A percentile compares a stretch with the other conserved stretches of the same genome.
These are phyloP conservation scores for Cydia strobilella DNA, from an alignment of 1,140 invertebrate species.

Conservation along the genomic window DNA sequence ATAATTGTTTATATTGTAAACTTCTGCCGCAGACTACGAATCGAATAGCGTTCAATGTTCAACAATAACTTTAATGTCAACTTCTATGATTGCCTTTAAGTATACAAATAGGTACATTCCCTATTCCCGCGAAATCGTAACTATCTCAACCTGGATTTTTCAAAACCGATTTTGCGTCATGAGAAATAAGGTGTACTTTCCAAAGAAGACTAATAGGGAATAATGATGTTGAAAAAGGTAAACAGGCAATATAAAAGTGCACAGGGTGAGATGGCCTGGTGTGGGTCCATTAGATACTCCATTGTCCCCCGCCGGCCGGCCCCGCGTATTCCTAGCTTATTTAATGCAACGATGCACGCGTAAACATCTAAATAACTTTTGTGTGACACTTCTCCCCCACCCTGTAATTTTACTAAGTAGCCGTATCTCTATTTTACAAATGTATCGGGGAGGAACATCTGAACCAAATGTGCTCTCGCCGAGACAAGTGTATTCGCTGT, in stretches of 20 bases:
- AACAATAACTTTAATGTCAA: conserved; percentile 53
- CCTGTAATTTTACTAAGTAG: conserved; percentile 78
- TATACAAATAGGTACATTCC: too few relatives aligned
- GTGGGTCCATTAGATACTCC: too few relatives aligned
- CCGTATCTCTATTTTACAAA: conserved; percentile 66
- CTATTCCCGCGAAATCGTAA: neutral
- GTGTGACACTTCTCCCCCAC: conserved; percentile 71
- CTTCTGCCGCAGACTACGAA: neutral
- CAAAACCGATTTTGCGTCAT: neutral
- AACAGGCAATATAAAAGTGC: conserved; percentile 54
- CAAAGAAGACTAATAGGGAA: neutral
- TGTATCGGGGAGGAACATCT: conserved; percentile 57
- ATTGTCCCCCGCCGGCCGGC: conserved; percentile 66
- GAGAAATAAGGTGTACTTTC: neutral
- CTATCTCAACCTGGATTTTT: neutral
- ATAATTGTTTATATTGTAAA: neutral
- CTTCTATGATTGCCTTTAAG: conserved; percentile 56
- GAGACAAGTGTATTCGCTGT: conserved; percentile 34
- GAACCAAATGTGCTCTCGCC: conserved; percentile 52
- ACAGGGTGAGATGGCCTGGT: conserved; percentile 58
- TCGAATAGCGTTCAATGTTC: conserved; percentile 23
- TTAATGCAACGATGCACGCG: conserved; percentile 77
- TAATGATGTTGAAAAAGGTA: conserved; percentile 1
- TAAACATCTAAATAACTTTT: conserved; percentile 80
- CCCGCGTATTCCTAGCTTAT: conserved; percentile 74